Evolutionary conservation across 2,113 vertebrate species (phyloP).

Genomic region (Lepus timidus): DNA sequence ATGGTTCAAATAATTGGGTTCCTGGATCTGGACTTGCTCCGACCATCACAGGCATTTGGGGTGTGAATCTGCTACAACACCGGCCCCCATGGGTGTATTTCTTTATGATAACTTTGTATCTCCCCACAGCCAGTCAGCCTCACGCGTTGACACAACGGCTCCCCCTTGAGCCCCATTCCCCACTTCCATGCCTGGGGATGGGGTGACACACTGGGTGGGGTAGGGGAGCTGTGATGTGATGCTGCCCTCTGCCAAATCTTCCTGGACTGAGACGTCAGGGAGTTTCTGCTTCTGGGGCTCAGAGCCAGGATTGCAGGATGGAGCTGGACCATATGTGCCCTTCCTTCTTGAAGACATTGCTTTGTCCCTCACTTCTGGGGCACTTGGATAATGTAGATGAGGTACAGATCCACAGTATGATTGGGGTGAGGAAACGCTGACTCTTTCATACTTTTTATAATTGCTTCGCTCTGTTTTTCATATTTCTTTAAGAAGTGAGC

Average conservation of each 20-base stretch:
- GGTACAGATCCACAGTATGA: background rate
- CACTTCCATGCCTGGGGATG: background rate
- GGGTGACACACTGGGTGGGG: background rate
- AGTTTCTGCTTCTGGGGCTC: background rate
- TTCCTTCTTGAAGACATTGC: background rate
- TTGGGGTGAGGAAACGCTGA: background rate
- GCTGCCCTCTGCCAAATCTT: background rate
- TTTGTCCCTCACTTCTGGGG: background rate
- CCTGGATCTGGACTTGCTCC: too few relatives aligned
- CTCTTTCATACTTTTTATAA: background rate
- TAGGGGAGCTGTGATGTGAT: background rate
- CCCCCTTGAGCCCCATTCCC: background rate
- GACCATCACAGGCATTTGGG: too few relatives aligned
- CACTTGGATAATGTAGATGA: background rate
- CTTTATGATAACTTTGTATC: background rate
- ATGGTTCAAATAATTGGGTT: too few relatives aligned
- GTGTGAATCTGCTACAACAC: too few relatives aligned
- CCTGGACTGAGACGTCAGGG: background rate
- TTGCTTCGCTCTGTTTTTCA: background rate
- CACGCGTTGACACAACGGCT: background rate
- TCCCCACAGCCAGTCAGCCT: background rate
- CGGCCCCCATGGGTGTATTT: background rate
- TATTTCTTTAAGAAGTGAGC: slow-evolving; percentile 20
- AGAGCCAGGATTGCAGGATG: background rate
- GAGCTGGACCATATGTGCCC: background rate